Percentiles rank a stretch among this genome's conserved stretches.
phyloP scores from a whole-genome alignment of 2,797 vertebrate species.

The Lerista edwardsae region DNA sequence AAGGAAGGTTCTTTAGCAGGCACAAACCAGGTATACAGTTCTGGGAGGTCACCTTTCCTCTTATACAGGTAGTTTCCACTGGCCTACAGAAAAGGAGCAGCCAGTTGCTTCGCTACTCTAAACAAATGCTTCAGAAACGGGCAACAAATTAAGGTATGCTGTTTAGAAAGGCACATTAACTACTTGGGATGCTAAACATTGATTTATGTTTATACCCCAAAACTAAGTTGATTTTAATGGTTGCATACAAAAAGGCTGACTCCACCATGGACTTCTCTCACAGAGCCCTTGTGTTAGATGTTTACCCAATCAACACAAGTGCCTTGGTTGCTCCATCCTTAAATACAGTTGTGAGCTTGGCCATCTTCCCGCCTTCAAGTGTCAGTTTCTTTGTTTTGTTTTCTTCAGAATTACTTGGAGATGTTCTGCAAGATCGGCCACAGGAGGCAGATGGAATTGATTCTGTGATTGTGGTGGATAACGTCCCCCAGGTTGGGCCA shows the following conservation, averaged over 20 bases:
- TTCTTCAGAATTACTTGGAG: conserved; percentile 85
- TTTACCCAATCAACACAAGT: neutral
- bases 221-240: neutral
- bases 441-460: conserved; percentile 96
- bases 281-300: neutral
- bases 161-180: neutral
- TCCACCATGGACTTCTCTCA: neutral
- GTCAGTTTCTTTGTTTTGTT: neutral
- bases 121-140: neutral
- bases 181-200: neutral
- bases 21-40: too few species aligned
- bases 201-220: neutral
- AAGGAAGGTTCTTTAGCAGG: neutral
- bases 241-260: neutral
- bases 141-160: neutral
- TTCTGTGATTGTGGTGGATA: conserved; percentile 94
- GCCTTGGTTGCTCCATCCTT: neutral
- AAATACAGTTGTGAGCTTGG: neutral
- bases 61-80: neutral
- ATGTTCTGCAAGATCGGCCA: conserved; percentile 88
- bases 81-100: neutral
- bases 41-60: neutral
- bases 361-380: neutral
- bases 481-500: conserved; percentile 93
- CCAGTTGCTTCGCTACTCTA: neutral